Evolutionary conservation across 2,888 invertebrate species (phyloP), one percentile per base, ranked within the genome.

Genomic region (Cataglyphis albicans): DNA sequence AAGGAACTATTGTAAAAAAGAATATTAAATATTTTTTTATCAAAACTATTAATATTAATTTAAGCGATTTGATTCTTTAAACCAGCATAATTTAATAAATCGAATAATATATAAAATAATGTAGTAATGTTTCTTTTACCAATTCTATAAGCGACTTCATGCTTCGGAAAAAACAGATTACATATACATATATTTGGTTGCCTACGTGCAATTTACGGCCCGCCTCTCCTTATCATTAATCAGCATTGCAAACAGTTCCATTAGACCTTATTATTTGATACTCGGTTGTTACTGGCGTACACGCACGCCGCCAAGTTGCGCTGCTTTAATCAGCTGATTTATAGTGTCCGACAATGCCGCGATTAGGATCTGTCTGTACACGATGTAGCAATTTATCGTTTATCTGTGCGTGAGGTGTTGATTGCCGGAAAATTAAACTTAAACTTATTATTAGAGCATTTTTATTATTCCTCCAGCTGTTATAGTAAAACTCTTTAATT

Each of bases 211-310:
- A 90, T 88, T 73, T 82, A 80, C 83, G 76, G 65, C 1, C 29
- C 75, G 76, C 83, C 86, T 90, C 84, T 82, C 83, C 75, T 88
- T 85, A 83, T 88, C 87, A 86, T 89, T 90, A 90, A 88, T 90
- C 89, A 88, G 87, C 87, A 89, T 89, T 90, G 86, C 86, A 90
- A 86, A 89, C 88, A 91, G 88, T 90, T 91, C 81, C 84, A 91
- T 91, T 84, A 84, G 85, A 61, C 35, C 59, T 74, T 75, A 86
- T 86, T 84, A 86, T 82, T 86, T 86, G 25, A 1, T 44, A 81
- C 86, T 68, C 72, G 57, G 61, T 25, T 41, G 63, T 84, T 86
- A 84, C 82, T 84, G 32, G 65, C 7, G 18, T 25, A 15, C n/a
- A 15, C 21, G 15, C 15, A 41, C 6, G 21, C n/a, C 18, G 7